A percentile compares a stretch with the other conserved stretches of the same genome.
Conservation (phyloP, 2,797 vertebrate species). For the Syndactyla subalaris region DNA sequence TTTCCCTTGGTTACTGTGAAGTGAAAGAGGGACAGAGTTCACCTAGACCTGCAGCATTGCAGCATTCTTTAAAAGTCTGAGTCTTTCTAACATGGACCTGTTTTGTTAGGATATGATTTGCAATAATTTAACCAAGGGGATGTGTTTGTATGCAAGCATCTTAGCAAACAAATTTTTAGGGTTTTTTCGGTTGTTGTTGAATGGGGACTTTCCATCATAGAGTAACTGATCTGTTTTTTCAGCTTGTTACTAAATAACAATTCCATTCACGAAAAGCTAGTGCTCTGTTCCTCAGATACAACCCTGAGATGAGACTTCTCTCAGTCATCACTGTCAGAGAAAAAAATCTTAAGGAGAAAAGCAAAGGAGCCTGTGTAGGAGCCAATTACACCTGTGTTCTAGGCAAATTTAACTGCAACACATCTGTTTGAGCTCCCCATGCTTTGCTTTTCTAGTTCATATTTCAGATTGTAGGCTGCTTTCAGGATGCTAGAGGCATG, state of each 20-base stretch:
- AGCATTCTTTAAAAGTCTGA: not conserved
- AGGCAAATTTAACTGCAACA: not conserved
- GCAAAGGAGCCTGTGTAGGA: not conserved
- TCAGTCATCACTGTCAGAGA: not conserved
- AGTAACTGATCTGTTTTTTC: not conserved
- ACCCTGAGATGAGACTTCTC: not conserved
- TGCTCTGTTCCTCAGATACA: not conserved
- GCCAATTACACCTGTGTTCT: not conserved
- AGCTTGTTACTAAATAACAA: not conserved
- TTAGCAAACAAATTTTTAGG: not conserved
- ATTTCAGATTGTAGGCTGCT: not conserved
- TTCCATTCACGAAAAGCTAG: not conserved
- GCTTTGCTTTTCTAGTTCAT: not conserved
- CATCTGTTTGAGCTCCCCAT: not conserved
- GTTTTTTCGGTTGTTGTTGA: not conserved
- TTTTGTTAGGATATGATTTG: not conserved
- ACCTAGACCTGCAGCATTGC: not conserved
- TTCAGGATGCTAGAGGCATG: not conserved
- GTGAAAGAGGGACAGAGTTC: not conserved
- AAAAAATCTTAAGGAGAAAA: not conserved
- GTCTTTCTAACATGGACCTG: not conserved
- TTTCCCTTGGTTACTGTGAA: not conserved
- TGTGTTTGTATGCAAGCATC: not conserved
- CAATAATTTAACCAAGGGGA: not conserved
- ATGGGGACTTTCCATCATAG: not conserved